These are phyloP conservation scores for Cepaea hortensis DNA, from an alignment of 2,888 invertebrate genomes.

Conservation along the genomic window DNA sequence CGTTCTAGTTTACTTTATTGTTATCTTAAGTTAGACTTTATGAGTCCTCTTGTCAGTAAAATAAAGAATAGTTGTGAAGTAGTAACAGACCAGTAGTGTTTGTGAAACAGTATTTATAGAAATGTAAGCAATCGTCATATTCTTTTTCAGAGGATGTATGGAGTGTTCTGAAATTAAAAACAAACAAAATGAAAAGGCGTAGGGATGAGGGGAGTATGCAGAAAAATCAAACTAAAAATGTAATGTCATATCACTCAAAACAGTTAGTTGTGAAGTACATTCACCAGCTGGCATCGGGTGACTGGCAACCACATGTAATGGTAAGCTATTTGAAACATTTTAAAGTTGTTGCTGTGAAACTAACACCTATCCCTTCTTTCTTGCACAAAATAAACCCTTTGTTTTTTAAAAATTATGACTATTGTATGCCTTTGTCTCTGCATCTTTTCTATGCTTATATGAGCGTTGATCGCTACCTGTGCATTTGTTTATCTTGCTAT, in stretches of 20 bases:
- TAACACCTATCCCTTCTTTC: not conserved
- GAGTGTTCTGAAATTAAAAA: conserved; percentile 28
- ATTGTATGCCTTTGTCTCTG: no score
- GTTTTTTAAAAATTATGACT: not conserved
- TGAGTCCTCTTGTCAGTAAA: no score
- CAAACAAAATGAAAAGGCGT: not conserved
- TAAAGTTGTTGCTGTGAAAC: not conserved
- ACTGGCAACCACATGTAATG: conserved; percentile 62
- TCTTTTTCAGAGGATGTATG: conserved; percentile 40
- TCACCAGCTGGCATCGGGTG: conserved; percentile 65
- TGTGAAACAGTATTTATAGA: no score
- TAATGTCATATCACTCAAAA: conserved; percentile 59
- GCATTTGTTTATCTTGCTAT: no score
- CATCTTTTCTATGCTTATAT: no score
- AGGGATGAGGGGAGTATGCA: conserved; percentile 58
- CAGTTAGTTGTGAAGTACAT: conserved; percentile 61
- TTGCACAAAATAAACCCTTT: not conserved
- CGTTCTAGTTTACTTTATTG: no score
- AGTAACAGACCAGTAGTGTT: no score
- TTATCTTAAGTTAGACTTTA: no score
- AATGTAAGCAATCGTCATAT: no score
- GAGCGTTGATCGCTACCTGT: no score
- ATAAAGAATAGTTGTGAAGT: no score
- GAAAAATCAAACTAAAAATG: conserved; percentile 62
- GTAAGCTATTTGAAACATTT: conserved; percentile 15